Evolutionary conservation across 1,140 invertebrate genomes (phyloP), one percentile per base, ranked within the genome.

Genomic region (Drosophila nigromelanica): DNA sequence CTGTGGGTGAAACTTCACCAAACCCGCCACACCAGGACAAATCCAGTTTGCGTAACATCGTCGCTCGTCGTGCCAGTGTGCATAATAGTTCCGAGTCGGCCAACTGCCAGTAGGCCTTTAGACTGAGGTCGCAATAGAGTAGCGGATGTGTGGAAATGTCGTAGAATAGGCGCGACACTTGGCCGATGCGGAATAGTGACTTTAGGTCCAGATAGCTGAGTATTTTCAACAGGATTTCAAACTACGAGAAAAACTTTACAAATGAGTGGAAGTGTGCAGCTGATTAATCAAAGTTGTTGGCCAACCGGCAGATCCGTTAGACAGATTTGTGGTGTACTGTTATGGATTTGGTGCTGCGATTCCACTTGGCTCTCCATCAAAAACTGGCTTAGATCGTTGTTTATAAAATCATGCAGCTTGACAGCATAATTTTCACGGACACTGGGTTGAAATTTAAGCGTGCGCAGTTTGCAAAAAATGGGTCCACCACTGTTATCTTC

Each of bases 1-100:
- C 89, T 51, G 89, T 91, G 47, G 91, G 86, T 39, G 90, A 91
- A 40, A 92, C 62, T 30, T 82, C 73, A 52, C 93, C 92, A 87
- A 96, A 95, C 69, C 94, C 95, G n/a, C 96, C 96, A 92, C 97
- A 97, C 97, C 97, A 98, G 0, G 96, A 97, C 0, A 98, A 90
- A 93, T 98, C 97, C 11, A 98, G 81, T 91, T 95, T 95, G 78
- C 95, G 95, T 12, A 98, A 91, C 90, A 94, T 94, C 69, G 94
- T 94, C 91, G 96, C 96, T 63, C 95, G 78, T 80, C 78, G 73
- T 4, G 86, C 89, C 58, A 92, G 62, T 0, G 90, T 90, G 24
- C 80, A 87, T 6, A 92, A 35, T 5, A 92, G 59, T 40, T 89
- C 85, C 3, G 93, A 92, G 76, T 94, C 92, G 42, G 95, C 93